Conservation (phyloP, 2,113 vertebrate species). For the Gallinago media region DNA sequence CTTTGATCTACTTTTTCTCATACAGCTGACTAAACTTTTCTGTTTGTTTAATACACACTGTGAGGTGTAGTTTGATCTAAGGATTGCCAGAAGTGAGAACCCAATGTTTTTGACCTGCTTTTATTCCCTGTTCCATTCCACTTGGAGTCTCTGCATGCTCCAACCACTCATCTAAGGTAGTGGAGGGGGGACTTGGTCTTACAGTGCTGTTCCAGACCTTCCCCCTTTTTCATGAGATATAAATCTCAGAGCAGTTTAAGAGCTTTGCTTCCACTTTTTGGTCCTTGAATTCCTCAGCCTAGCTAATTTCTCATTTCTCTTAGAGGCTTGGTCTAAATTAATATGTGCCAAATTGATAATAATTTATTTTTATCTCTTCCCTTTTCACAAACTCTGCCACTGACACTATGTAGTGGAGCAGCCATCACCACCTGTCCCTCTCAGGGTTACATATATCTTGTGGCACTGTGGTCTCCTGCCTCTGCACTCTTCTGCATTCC, state of each 20-base stretch:
- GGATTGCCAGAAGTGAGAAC: not conserved
- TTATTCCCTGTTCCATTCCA: not conserved
- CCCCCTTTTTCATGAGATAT: not conserved
- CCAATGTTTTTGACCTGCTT: not conserved
- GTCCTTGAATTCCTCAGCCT: not conserved
- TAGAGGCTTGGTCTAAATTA: not conserved
- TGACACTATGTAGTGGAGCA: not conserved
- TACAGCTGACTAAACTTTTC: not conserved
- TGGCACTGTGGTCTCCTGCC: not conserved
- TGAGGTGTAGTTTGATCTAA: not conserved
- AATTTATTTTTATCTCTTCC: not conserved
- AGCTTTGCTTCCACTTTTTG: not conserved
- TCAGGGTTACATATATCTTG: fast-evolving
- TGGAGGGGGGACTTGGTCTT: not conserved
- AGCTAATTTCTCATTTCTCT: not conserved
- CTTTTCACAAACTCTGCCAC: not conserved
- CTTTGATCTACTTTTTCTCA: constrained; percentile 10
- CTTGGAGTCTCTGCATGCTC: not conserved
- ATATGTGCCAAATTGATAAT: fast-evolving
- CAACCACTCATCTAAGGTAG: not conserved
- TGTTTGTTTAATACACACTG: not conserved
- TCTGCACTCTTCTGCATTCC: not conserved
- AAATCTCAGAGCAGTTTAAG: not conserved
- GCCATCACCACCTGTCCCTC: fast-evolving
- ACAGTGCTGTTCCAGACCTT: not conserved